Evolutionary conservation across 2,113 vertebrate species (phyloP).

Genomic region (Onychostoma macrolepis): DNA sequence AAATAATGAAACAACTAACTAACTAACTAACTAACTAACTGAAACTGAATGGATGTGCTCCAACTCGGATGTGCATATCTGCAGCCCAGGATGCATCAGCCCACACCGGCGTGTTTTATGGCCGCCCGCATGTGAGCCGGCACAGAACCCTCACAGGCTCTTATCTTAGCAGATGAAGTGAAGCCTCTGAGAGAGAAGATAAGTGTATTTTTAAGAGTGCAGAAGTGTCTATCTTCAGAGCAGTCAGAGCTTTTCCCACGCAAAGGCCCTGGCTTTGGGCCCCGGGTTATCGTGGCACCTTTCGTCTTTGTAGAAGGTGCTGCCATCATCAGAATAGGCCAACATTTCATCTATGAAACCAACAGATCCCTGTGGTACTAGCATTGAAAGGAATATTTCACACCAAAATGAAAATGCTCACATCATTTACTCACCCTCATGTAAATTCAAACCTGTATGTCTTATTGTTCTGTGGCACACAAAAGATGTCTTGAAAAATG

Average conservation of each 20-base stretch:
- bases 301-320: neutral
- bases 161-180: constrained; percentile 22
- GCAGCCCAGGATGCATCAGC: neutral
- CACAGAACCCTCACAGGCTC: neutral
- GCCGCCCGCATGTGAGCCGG: neutral
- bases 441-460: too few species aligned
- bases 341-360: neutral
- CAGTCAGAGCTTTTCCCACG: constrained; percentile 13
- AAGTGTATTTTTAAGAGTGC: constrained; percentile 1
- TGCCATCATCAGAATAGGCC: neutral
- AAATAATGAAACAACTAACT: too few species aligned
- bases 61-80: neutral
- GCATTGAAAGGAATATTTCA: too few species aligned
- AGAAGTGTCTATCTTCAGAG: constrained; percentile 6
- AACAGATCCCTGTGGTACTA: neutral
- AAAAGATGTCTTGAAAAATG: too few species aligned
- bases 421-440: too few species aligned
- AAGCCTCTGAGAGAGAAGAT: constrained; percentile 5
- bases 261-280: neutral
- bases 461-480: too few species aligned
- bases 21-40: too few species aligned
- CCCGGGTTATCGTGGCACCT: neutral
- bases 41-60: too few species aligned
- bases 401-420: too few species aligned
- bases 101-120: neutral